Evolutionary conservation across 2,113 vertebrate genomes (phyloP), one percentile per base, ranked within the genome.

Genomic region (Neomonachus schauinslandi): DNA sequence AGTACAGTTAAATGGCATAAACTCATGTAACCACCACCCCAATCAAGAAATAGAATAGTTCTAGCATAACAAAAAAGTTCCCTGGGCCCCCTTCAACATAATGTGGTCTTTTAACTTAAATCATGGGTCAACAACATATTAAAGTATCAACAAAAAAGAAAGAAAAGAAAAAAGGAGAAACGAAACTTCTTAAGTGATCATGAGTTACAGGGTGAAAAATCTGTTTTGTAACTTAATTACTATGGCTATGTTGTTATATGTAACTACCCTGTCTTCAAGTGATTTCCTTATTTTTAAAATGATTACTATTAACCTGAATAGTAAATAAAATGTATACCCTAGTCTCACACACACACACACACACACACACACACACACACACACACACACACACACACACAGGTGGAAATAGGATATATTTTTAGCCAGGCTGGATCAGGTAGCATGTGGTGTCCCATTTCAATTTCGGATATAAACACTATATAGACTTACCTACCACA

Each of bases 271-370:
- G 21, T 72, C 31, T 76, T 76, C 39, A 82, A 88, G 36, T 46
- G 83, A 94, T 33, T 86, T 91, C 79, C 24, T 39, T 82, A 76
- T 85, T 96, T 95, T 92, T 55, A 8, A 76, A 92, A 81, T 46
- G 15, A 74, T 90, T 80, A 84, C 51, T 36, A 84, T 49, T 88
- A 90, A 85, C 42, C 19, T 72, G n/a, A 39, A n/a, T 26, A 76
- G 33, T 53, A 90, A 72, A 77, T 55, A 94, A 63, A 88, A 76
- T 49, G 36, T 51, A 80, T 55, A 14, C 22, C 63, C 26, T 77
- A 65, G 59, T 85, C 36, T n/a, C n/a, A n/a, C n/a, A n/a, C n/a
- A n/a, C n/a, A n/a, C n/a, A n/a, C n/a, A n/a, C n/a, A 95, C 91
- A 71, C 14, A 81, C 28, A 26, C 31, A 67, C 6, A 19, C 55